These are phyloP conservation scores for Ypsolopha scabrella DNA, from an alignment of 2,888 invertebrate species.

Conservation along the genomic window DNA sequence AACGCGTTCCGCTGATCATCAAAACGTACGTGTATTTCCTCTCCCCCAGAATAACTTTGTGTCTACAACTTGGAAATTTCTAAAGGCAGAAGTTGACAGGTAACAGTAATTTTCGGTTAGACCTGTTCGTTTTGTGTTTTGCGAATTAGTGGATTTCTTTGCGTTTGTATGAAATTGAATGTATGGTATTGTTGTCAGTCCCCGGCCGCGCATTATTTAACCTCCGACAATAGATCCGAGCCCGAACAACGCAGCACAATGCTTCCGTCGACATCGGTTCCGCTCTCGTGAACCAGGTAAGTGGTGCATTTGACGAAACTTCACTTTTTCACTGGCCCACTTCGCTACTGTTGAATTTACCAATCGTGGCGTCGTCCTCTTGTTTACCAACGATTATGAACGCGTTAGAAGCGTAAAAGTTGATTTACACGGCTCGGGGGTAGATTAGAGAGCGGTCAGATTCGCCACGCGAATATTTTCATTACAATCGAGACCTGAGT, in stretches of 20 bases:
- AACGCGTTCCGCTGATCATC: constrained; percentile 32
- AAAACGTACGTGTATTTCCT: constrained; percentile 9
- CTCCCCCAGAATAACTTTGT: background rate
- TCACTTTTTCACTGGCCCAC: constrained; percentile 58
- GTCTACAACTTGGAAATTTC: background rate
- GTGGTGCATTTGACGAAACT: constrained; percentile 63
- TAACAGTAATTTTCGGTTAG: background rate
- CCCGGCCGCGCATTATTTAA: constrained; percentile 56
- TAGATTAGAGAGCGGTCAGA: constrained; percentile 35
- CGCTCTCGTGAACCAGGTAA: constrained; percentile 66
- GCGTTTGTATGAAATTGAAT: background rate
- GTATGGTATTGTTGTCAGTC: constrained; percentile 49
- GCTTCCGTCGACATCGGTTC: constrained; percentile 58
- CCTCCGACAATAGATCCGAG: constrained; percentile 43
- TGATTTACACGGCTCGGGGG: constrained; percentile 43
- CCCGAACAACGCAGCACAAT: constrained; percentile 36
- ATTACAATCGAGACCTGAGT: constrained; percentile 60
- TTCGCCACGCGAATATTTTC: constrained; percentile 50
- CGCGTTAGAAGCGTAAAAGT: constrained; percentile 40
- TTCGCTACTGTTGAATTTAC: constrained; percentile 31
- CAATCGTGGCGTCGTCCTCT: constrained; percentile 24
- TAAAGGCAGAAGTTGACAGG: background rate
- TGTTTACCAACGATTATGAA: constrained; percentile 49
- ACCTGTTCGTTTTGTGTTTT: background rate
- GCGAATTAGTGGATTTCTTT: background rate